Conservation (phyloP, 2,888 invertebrate genomes). For the Drosophila mayaguana region DNA sequence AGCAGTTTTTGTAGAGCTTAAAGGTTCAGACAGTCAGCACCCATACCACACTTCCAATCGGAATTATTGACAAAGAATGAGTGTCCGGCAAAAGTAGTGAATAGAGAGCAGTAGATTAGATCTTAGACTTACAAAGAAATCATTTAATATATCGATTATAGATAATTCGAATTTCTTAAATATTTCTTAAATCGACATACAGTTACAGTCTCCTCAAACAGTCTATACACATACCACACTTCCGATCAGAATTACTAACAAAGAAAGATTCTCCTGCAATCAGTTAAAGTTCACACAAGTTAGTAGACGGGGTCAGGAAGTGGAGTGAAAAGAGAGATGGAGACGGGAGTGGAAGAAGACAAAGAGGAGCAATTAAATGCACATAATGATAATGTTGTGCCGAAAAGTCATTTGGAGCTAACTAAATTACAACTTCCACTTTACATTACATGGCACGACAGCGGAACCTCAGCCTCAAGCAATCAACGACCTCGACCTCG, state of each 20-base stretch:
- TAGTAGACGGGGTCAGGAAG: conserved; percentile 42
- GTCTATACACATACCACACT: conserved; percentile 3
- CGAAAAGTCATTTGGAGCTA: conserved; percentile 76
- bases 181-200: background rate
- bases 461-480: conserved; percentile 58
- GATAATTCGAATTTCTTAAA: too few relatives aligned
- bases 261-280: conserved; percentile 21
- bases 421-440: conserved; percentile 79
- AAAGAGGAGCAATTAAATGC: conserved; percentile 79
- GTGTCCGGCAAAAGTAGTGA: too few relatives aligned
- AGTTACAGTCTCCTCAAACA: background rate
- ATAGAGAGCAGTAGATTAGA: too few relatives aligned
- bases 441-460: conserved; percentile 71
- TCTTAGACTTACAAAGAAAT: too few relatives aligned
- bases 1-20: too few relatives aligned
- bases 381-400: conserved; percentile 81
- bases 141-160: background rate
- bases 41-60: too few relatives aligned
- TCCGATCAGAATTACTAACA: conserved; percentile 19
- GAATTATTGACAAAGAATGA: too few relatives aligned
- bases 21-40: too few relatives aligned
- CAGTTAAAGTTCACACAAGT: conserved; percentile 71
- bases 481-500: conserved; percentile 49
- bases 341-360: conserved; percentile 47
- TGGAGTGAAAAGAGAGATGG: conserved; percentile 12